Evolutionary conservation across 2,888 invertebrate species (phyloP).

Genomic region (Caenorhabditis sp.): DNA sequence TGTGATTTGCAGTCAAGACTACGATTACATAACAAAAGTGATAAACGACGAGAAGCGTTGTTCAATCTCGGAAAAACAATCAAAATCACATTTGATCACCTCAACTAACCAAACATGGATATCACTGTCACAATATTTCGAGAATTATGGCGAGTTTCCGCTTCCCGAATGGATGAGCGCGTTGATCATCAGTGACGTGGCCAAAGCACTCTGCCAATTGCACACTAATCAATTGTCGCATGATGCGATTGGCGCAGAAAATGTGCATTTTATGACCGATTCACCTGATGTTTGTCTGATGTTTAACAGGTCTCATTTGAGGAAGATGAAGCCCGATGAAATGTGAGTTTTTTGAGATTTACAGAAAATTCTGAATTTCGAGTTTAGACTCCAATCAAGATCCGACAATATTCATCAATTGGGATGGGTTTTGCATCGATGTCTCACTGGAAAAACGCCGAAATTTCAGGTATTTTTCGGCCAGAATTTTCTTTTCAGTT

Average conservation of each 20-base stretch:
- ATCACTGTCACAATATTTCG: not conserved
- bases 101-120: not conserved
- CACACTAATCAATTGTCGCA: not conserved
- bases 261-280: not conserved
- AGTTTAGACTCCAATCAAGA: not conserved
- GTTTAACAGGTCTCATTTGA: not conserved
- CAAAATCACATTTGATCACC: not conserved
- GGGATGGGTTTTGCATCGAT: not conserved
- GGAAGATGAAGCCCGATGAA: not conserved
- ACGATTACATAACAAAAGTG: not conserved
- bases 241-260: not conserved
- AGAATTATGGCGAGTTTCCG: not conserved
- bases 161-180: not conserved
- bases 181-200: not conserved
- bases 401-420: not conserved
- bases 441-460: not conserved
- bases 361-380: no score
- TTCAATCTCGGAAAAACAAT: no score
- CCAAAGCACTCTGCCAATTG: not conserved
- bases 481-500: no score
- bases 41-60: not conserved
- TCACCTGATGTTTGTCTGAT: not conserved
- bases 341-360: not conserved
- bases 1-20: not conserved
- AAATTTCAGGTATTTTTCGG: no score